Percentiles rank a stretch among this genome's conserved stretches.
Evolutionary conservation across 2,888 invertebrate species (phyloP).

Genomic region (Diadegma fenestrale): DNA sequence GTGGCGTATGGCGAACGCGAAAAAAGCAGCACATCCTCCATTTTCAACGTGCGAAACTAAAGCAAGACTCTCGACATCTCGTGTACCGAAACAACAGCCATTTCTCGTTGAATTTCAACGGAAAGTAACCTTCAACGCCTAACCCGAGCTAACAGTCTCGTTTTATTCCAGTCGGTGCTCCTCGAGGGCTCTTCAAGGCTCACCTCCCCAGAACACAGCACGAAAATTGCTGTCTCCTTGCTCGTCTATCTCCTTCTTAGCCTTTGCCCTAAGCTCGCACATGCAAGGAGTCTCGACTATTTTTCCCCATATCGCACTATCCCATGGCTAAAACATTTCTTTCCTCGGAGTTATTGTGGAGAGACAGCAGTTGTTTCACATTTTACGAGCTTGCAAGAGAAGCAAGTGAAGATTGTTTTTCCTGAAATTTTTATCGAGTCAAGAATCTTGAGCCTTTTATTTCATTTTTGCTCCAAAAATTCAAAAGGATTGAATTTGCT

Average conservation of each 20-base stretch:
- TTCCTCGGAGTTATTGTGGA: not conserved
- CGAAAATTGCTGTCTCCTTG: conserved; percentile 62
- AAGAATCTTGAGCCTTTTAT: not conserved
- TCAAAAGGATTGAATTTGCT: too few relatives aligned
- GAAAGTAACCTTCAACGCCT: not conserved
- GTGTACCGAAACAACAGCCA: conserved; percentile 15
- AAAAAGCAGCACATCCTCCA: conserved; percentile 48
- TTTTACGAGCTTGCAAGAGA: not conserved
- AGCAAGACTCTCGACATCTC: conserved; percentile 17
- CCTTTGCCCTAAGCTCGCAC: not conserved
- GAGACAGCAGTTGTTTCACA: not conserved
- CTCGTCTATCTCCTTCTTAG: conserved; percentile 23
- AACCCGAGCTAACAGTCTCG: conserved; percentile 35
- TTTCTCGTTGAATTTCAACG: conserved; percentile 43
- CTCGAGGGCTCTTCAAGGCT: conserved; percentile 61
- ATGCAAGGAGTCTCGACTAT: not conserved
- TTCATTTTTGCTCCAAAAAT: too few relatives aligned
- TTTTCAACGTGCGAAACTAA: conserved; percentile 32
- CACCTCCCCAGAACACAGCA: conserved; percentile 51
- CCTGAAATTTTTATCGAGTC: not conserved
- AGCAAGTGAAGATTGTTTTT: not conserved
- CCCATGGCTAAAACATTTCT: conserved; percentile 22
- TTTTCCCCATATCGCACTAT: conserved; percentile 13
- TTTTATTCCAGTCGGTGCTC: conserved; percentile 58
- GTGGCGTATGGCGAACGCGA: conserved; percentile 17